Evolutionary conservation across 2,797 vertebrate species (phyloP), one percentile per base, ranked within the genome.

Genomic region (Acrossocheilus wenchowensis): DNA sequence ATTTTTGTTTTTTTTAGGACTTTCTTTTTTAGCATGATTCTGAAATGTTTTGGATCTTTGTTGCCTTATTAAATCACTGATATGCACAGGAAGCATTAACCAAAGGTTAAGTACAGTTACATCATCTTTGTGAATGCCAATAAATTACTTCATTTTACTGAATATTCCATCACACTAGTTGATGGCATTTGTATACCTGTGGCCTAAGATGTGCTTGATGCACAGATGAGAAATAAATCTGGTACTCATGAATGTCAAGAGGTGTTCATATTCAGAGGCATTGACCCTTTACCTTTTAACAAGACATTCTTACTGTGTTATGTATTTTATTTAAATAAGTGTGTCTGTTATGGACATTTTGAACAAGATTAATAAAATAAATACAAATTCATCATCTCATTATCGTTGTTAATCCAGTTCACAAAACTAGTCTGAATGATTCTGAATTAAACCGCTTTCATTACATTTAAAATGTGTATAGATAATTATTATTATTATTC

Each of bases 31-130:
- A 72, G 86, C 89, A 90, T 90, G 89, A 73, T 84, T 86, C 73
- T n/a, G 45, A 54, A 52, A 64, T 52, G 21, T 68, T 78, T 86
- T 77, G 72, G 39, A 74, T 77, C 73, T 79, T 82, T 83, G 62
- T 86, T 90, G 89, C 83, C 89, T 90, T 90, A 89, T 79, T 77
- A 90, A 78, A 72, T 87, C 50, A 88, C 50, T 0, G 34, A 78
- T 78, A 84, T 82, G 78, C 87, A 82, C 68, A 79, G 26, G 43
- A 87, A 88, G 78, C 81, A 86, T 84, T 89, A 87, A 89, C 87
- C 86, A 91, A 91, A 91, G 90, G 83, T 86, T 64, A 73, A 86
- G 48, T 85, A 71, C 81, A 34, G 41, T 72, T 78, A 30, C 34
- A 30, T 57, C 36, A 83, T 64, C 41, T 75, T 87, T 81, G 50